These are phyloP conservation scores for Gymnoscopelus braueri DNA, from an alignment of 2,797 vertebrate species.

Conservation along the genomic window DNA sequence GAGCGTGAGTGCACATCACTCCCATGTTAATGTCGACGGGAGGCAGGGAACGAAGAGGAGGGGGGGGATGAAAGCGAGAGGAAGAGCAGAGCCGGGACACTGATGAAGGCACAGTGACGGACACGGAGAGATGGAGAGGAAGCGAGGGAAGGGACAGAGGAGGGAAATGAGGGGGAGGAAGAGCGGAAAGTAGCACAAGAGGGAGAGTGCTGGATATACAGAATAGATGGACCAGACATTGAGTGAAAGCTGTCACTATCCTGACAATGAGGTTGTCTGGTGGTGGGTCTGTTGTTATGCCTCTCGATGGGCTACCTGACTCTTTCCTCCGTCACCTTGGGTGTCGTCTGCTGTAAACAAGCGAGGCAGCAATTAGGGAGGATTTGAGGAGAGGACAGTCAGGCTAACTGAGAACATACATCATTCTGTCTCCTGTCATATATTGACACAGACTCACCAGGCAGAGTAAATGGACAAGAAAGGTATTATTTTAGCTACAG, in stretches of 20 bases:
- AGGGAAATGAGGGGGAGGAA: slow-evolving; percentile 5
- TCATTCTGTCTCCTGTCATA: slow-evolving; percentile 68
- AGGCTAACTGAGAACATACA: slow-evolving; percentile 52
- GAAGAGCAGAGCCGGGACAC: slow-evolving; percentile 28
- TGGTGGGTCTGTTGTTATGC: not conserved
- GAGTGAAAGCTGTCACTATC: slow-evolving; percentile 24
- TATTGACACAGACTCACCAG: slow-evolving; percentile 58
- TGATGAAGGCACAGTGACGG: slow-evolving; percentile 24
- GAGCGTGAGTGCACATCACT: slow-evolving; percentile 37
- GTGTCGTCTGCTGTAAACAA: slow-evolving; percentile 55
- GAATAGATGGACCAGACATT: slow-evolving; percentile 8
- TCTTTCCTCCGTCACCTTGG: slow-evolving; percentile 46
- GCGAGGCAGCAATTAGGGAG: slow-evolving; percentile 34
- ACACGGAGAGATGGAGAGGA: slow-evolving; percentile 23
- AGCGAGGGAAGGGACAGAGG: not conserved
- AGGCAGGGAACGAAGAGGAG: slow-evolving; percentile 51
- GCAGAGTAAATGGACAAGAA: slow-evolving; percentile 51
- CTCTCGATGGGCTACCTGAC: slow-evolving; percentile 18
- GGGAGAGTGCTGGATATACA: not conserved
- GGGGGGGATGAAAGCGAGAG: slow-evolving; percentile 8
- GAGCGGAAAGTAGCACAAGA: slow-evolving; percentile 6
- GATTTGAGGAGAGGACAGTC: slow-evolving; percentile 60
- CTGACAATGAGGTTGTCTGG: slow-evolving; percentile 21
- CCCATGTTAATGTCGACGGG: slow-evolving; percentile 69
- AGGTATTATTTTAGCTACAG: slow-evolving; percentile 11